These are phyloP conservation scores for Epizoanthus stellaris DNA, from an alignment of 92 coral and sea anemone species.

Conservation along the genomic window DNA sequence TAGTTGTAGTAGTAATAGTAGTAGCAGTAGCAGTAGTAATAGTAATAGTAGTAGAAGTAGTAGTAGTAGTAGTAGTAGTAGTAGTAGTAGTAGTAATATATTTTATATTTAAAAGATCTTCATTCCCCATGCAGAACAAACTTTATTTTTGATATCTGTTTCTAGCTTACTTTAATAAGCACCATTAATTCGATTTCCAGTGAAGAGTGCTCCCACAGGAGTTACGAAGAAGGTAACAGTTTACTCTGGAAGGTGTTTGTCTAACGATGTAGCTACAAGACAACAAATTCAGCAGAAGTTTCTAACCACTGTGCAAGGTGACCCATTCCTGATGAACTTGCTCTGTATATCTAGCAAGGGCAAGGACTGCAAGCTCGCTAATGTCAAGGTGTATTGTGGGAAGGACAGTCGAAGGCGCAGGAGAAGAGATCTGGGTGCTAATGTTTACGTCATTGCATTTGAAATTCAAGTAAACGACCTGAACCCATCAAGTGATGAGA, in stretches of 20 bases:
- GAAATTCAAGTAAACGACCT: slow-evolving; percentile 65
- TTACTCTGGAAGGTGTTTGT: slow-evolving; percentile 73
- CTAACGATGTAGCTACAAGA: slow-evolving; percentile 58
- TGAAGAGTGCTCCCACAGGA: slow-evolving; percentile 69
- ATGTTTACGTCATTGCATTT: slow-evolving; percentile 63
- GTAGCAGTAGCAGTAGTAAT: too few species aligned
- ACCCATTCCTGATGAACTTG: slow-evolving; percentile 45
- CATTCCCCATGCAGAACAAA: too few species aligned
- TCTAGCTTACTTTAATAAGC: not conserved
- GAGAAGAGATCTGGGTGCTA: slow-evolving; percentile 45
- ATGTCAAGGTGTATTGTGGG: slow-evolving; percentile 87
- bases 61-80: too few species aligned
- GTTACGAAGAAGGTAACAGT: slow-evolving; percentile 71
- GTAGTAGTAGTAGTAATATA: too few species aligned
- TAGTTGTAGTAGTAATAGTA: too few species aligned
- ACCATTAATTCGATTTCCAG: slow-evolving; percentile 39
- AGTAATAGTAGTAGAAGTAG: too few species aligned
- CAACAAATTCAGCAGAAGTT: slow-evolving; percentile 60
- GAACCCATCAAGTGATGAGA: slow-evolving; percentile 40
- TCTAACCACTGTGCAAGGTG: slow-evolving; percentile 37
- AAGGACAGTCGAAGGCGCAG: slow-evolving; percentile 71
- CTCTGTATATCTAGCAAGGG: slow-evolving; percentile 50
- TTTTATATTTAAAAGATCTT: too few species aligned
- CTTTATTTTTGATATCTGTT: too few species aligned
- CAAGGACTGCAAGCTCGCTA: slow-evolving; percentile 63